phyloP scores from a whole-genome alignment of 2,113 vertebrate genomes.

The Cryptotis parvus region DNA sequence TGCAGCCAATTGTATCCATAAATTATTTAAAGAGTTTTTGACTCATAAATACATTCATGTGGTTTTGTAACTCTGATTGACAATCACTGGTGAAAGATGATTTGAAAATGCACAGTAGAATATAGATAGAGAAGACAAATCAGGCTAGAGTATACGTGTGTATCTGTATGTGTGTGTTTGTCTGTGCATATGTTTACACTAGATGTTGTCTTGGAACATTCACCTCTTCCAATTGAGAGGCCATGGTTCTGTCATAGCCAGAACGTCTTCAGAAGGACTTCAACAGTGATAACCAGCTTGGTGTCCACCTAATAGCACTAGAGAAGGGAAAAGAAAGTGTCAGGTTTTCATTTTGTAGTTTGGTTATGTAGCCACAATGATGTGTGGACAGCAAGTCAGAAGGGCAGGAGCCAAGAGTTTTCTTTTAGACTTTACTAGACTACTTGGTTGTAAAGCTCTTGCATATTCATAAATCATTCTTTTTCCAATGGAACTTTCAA shows the following conservation, averaged over 20 bases:
- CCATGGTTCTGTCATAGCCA: neutral
- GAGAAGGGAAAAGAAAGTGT: neutral
- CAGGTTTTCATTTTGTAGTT: conserved; percentile 18
- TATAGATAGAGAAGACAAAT: neutral
- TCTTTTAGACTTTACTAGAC: conserved; percentile 2
- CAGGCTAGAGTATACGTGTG: neutral
- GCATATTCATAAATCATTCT: conserved; percentile 36
- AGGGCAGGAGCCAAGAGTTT: neutral
- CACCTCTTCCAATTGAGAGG: too few species aligned
- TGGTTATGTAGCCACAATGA: too few species aligned
- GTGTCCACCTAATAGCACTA: conserved; percentile 7
- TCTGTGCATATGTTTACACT: neutral
- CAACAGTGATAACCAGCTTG: neutral
- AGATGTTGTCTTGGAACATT: neutral
- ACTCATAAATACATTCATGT: conserved; percentile 67
- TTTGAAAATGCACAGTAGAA: conserved; percentile 1
- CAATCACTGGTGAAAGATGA: conserved; percentile 15
- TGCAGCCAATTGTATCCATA: conserved; percentile 54
- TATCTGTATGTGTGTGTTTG: neutral
- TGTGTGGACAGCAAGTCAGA: neutral
- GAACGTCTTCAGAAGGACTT: neutral
- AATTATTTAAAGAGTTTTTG: conserved; percentile 65
- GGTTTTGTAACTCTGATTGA: conserved; percentile 65
- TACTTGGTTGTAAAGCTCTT: conserved; percentile 18
- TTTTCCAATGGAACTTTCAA: conserved; percentile 12